Conservation (phyloP, 2,113 vertebrate species). For the Sarotherodon lohbergeri region DNA sequence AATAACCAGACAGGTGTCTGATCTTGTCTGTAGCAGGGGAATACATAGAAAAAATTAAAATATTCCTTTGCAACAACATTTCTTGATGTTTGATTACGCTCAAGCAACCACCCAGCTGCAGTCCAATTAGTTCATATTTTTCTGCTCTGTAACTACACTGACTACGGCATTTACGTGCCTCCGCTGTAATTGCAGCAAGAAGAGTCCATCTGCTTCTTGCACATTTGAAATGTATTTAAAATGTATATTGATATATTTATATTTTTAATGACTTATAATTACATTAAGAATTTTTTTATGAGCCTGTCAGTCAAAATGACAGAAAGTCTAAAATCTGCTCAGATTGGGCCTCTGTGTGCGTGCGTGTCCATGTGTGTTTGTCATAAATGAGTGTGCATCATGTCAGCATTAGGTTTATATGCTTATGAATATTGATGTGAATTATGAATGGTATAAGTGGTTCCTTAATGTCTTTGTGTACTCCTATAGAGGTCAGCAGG, state of each 20-base stretch:
- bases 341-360: background rate
- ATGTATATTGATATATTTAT: background rate
- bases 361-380: background rate
- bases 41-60: background rate
- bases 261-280: background rate
- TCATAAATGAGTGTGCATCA: background rate
- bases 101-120: background rate
- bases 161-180: background rate
- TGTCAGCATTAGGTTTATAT: background rate
- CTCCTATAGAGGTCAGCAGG: background rate
- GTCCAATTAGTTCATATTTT: background rate
- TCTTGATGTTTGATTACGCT: background rate
- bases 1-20: background rate
- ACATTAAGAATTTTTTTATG: background rate
- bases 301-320: background rate
- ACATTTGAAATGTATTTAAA: background rate
- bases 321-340: background rate
- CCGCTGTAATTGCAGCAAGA: background rate
- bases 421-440: background rate
- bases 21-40: background rate
- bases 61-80: background rate
- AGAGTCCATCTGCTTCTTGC: background rate
- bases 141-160: background rate
- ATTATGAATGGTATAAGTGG: background rate
- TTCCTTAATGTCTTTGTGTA: background rate